Percentiles rank a stretch among this genome's conserved stretches.
These are phyloP conservation scores for Tetranychus cinnabarinus DNA, from an alignment of 1,140 invertebrate genomes.

Conservation along the genomic window DNA sequence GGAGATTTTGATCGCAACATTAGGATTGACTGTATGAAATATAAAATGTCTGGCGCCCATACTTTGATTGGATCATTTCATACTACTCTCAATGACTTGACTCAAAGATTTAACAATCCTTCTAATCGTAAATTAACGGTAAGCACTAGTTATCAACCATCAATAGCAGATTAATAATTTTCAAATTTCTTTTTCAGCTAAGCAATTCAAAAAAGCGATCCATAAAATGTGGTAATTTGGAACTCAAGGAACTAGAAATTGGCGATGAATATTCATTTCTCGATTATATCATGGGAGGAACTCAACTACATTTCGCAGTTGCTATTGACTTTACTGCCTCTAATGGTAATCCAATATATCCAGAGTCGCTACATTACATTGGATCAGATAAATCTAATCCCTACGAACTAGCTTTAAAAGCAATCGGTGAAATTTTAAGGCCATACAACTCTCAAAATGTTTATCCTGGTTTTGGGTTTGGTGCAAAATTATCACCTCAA, in stretches of 20 bases:
- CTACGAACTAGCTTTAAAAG: conserved; percentile 31
- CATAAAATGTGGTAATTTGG: neutral
- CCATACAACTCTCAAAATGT: conserved; percentile 27
- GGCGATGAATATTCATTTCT: conserved; percentile 7
- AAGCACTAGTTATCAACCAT: neutral
- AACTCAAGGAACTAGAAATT: conserved; percentile 2
- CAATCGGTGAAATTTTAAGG: conserved; percentile 37
- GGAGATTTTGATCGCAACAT: conserved; percentile 30
- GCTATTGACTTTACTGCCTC: conserved; percentile 44
- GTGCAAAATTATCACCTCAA: conserved; percentile 9
- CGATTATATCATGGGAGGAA: conserved; percentile 14
- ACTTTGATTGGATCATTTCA: conserved; percentile 5
- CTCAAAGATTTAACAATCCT: neutral
- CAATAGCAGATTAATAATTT: neutral
- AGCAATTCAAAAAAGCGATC: neutral
- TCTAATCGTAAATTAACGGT: neutral
- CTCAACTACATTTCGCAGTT: conserved; percentile 33
- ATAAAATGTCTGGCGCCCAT: conserved; percentile 3
- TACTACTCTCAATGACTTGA: conserved; percentile 7
- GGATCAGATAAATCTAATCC: conserved; percentile 25
- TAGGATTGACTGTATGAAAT: conserved; percentile 13
- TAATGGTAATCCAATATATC: conserved; percentile 32
- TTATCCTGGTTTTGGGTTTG: conserved; percentile 11
- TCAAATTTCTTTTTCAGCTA: neutral
- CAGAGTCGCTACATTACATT: conserved; percentile 32